Evolutionary conservation across 2,888 invertebrate genomes (phyloP).

Genomic region (Caenorhabditis parvicauda): DNA sequence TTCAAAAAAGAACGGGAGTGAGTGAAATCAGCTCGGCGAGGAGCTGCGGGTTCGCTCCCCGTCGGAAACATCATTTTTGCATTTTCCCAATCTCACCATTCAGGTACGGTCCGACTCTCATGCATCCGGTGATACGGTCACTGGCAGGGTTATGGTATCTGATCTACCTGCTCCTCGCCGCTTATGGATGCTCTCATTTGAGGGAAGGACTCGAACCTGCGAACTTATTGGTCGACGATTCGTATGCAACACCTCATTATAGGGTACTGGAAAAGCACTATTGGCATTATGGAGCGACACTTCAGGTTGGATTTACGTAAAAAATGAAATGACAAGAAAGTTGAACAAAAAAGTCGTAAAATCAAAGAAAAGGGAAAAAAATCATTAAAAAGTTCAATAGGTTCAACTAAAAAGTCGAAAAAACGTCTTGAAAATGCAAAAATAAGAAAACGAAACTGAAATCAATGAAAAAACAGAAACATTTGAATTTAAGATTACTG

Average conservation of each 20-base stretch:
- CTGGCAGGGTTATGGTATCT: constrained; percentile 48
- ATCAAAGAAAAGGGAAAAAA: too few species aligned
- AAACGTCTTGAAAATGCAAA: neutral
- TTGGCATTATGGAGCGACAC: constrained; percentile 47
- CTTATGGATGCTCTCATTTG: constrained; percentile 48
- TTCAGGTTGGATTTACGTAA: too few species aligned
- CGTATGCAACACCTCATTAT: constrained; percentile 53
- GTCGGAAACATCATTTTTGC: neutral
- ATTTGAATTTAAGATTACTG: constrained; percentile 38
- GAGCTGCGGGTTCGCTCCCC: too few species aligned
- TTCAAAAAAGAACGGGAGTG: too few species aligned
- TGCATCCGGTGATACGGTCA: constrained; percentile 46
- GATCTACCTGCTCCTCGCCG: constrained; percentile 44
- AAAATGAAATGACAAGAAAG: neutral
- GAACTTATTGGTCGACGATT: constrained; percentile 46
- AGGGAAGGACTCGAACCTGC: constrained; percentile 54
- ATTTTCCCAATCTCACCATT: neutral
- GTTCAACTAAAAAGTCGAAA: too few species aligned
- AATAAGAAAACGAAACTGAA: too few species aligned
- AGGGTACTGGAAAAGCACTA: constrained; percentile 43
- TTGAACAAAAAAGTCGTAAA: too few species aligned
- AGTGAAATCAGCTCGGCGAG: too few species aligned
- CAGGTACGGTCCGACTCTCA: constrained; percentile 51
- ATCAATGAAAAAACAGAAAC: too few species aligned
- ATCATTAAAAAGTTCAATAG: too few species aligned